Percentiles rank a stretch among this genome's conserved stretches.
phyloP scores from a whole-genome alignment of 2,113 vertebrate species.

The Nerophis lumbriciformis region DNA sequence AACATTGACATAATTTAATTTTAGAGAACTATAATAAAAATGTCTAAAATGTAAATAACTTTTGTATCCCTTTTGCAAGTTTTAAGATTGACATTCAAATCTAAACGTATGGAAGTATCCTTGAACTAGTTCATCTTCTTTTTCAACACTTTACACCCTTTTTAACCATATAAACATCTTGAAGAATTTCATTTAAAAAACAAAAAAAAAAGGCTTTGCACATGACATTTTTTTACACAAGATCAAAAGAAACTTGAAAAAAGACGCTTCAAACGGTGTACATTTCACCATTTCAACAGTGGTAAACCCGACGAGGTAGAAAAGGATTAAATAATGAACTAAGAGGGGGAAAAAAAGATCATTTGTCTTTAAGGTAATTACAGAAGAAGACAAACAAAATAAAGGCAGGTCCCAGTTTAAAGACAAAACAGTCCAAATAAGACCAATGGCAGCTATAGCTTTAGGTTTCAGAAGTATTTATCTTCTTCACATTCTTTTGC shows the following conservation, averaged over 20 bases:
- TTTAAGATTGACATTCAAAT: slow-evolving; percentile 14
- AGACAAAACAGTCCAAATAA: slow-evolving; percentile 11
- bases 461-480: background rate
- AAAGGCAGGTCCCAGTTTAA: slow-evolving; percentile 1
- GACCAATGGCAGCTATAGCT: slow-evolving; percentile 56
- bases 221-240: slow-evolving; percentile 18
- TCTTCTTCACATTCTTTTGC: too few relatives aligned
- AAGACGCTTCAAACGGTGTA: background rate
- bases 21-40: background rate
- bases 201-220: slow-evolving; percentile 17
- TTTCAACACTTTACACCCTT: slow-evolving; percentile 21
- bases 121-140: slow-evolving; percentile 11
- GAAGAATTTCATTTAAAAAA: slow-evolving; percentile 18
- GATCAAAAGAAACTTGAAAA: slow-evolving; percentile 5
- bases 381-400: background rate
- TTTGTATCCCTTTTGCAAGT: slow-evolving; percentile 4
- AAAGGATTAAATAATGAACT: slow-evolving; percentile 40
- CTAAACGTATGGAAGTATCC: slow-evolving; percentile 8
- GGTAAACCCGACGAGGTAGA: slow-evolving; percentile 61
- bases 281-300: slow-evolving; percentile 45
- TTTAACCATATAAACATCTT: slow-evolving; percentile 49
- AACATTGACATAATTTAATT: slow-evolving; percentile 15
- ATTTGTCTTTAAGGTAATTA: too few relatives aligned
- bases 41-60: background rate
- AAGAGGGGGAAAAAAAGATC: background rate